Base-by-base conservation (phyloP, 1,140 invertebrate species). In the Arion vulgaris region DNA sequence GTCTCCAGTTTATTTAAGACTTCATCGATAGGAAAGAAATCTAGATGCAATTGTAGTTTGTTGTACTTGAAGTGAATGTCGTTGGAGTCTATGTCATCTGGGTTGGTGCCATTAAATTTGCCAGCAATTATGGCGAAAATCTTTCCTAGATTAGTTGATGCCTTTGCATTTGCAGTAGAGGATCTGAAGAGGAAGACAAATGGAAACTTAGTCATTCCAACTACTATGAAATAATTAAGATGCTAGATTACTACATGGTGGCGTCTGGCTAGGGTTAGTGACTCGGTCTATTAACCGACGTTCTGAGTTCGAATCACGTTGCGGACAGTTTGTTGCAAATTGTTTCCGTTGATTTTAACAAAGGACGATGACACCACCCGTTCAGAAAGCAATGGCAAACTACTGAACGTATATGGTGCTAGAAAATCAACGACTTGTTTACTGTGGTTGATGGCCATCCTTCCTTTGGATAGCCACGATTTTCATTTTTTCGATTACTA, bases 111-210 rank as follows among this genome's bases (percentile, higher is more conserved):
- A 66, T 87, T 86, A 28, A 85, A 72, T 34, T 85, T 85, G 13
- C 95, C 95, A 28, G 94, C 95, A 71, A 97, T 92, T 83, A 97
- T 94, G 95, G 98, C 96, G 45, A 98, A 92, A 38, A 97, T 94
- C 76, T 97, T 94, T 90, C 98, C 97, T 96, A 96, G 98, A 92
- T 98, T 98, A 9, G 97, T 98, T 91, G 96, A 98, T 38, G 97
- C 97, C 51, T 98, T 98, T 72, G 97, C 96, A 74, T 98, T 96
- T 97, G 91, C 97, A 98, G 90, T 98, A 98, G 0, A 98, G 93
- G 5, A 98, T 92, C 88, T 96, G 95, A 23, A 41, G n/a, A 72
- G 23, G 69, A 71, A 5, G 36, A 36, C 36, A 17, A 5, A 71
- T 17, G n/a, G n/a, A n/a, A n/a, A n/a, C n/a, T n/a, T n/a, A n/a